Conservation (phyloP, 1,140 invertebrate genomes). For the Phymorhynchus buccinoides region DNA sequence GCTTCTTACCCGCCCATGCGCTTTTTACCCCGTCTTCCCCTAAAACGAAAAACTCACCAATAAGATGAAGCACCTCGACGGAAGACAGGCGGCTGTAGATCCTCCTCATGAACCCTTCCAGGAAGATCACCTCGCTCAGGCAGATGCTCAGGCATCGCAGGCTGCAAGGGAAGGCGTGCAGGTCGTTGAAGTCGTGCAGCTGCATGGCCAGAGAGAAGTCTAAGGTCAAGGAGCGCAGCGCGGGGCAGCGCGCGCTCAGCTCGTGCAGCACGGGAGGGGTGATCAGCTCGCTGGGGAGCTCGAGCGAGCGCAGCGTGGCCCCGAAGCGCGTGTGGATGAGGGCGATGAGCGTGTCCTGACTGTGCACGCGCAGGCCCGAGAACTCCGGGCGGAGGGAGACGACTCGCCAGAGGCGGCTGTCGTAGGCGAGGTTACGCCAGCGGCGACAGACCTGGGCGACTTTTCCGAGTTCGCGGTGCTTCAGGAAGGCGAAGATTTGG, state of each 20-base stretch:
- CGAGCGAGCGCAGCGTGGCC: conserved; percentile 84
- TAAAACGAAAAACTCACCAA: conserved; percentile 88
- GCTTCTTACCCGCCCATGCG: too few relatives aligned
- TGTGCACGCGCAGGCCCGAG: conserved; percentile 83
- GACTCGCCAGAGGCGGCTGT: conserved; percentile 92
- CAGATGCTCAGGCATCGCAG: conserved; percentile 97
- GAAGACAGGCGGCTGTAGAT: conserved; percentile 99
- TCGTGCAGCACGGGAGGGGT: conserved; percentile 98
- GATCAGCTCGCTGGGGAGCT: conserved; percentile 97
- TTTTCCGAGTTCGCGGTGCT: conserved; percentile 93
- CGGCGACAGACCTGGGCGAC: conserved; percentile 92
- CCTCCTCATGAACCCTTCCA: conserved; percentile 99
- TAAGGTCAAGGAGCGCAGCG: conserved; percentile 95
- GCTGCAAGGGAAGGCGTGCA: conserved; percentile 98
- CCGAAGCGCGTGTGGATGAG: conserved; percentile 83
- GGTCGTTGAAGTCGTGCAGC: conserved; percentile 98
- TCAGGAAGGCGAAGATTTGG: conserved; percentile 94
- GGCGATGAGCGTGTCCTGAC: conserved; percentile 67
- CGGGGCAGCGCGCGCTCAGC: conserved; percentile 95
- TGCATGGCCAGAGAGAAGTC: conserved; percentile 99
- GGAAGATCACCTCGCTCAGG: conserved; percentile 98
- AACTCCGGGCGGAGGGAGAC: conserved; percentile 98
- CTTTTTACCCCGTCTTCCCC: too few relatives aligned
- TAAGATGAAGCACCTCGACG: conserved; percentile 95
- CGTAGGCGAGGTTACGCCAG: conserved; percentile 95